Evolutionary conservation across 2,113 vertebrate species (phyloP).

Genomic region (Burhinus oedicnemus): DNA sequence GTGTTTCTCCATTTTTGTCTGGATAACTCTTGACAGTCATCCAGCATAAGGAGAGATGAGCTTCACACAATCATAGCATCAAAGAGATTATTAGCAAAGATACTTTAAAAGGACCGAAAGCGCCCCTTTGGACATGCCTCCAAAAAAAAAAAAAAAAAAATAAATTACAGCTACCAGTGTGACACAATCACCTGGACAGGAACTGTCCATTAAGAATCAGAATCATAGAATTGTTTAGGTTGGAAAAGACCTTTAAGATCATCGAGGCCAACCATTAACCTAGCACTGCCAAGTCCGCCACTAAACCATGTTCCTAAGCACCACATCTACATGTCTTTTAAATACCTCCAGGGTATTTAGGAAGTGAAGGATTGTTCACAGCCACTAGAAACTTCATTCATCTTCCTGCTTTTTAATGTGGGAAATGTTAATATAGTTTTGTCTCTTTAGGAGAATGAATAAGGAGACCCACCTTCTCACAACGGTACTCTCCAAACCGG

Average conservation of each 20-base stretch:
- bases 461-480: conserved; percentile 80
- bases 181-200: background rate
- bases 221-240: background rate
- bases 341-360: background rate
- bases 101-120: background rate
- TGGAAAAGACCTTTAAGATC: background rate
- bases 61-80: background rate
- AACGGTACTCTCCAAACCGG: conserved; percentile 88
- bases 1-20: background rate
- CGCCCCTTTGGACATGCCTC: background rate
- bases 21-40: background rate
- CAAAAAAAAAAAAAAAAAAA: background rate
- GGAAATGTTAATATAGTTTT: background rate
- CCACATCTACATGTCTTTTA: background rate
- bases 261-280: background rate
- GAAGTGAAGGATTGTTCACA: background rate
- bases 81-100: background rate
- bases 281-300: background rate
- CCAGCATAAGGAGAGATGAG: background rate
- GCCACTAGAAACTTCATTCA: background rate
- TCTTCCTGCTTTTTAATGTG: background rate
- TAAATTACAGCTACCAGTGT: background rate
- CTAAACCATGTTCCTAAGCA: background rate
- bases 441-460: background rate
- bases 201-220: background rate